Evolutionary conservation across 2,113 vertebrate species (phyloP), one percentile per base, ranked within the genome.

Genomic region (Pedetes capensis): DNA sequence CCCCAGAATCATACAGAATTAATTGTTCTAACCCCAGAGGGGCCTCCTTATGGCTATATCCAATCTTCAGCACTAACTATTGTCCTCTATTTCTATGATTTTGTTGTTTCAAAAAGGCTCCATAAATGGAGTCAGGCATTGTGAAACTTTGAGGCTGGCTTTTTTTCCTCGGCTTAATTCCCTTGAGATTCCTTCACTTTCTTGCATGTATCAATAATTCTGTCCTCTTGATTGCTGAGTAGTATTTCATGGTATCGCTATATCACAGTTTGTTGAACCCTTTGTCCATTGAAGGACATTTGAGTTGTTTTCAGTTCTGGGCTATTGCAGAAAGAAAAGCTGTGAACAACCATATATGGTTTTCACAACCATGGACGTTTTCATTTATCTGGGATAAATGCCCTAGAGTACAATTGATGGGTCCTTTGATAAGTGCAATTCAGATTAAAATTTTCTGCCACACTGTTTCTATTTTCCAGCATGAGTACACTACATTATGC

Each of bases 51-150:
- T 0, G 25, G 11, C 55, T 34, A 3, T 18, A 1, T 22, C 61
- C 59, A 37, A 0, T n/a, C n/a, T 59, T 32, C 20, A 0, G 0
- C 68, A 9, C 8, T 6, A 59, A 51, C n/a, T 51, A 9, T 4
- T n/a, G 8, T 20, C 47, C 47, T 51, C 57, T 23, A 3, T 51
- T 59, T 34, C 37, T 39, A 0, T 44, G 53, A 44, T 27, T 34
- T 51, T 82, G 68, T 80, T 59, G 47, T 47, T 92, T 92, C 18
- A 42, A 22, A 89, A 63, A 7, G 25, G 3, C 49, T 44, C 53
- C 7, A 3, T 59, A 49, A 51, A 9, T 47, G 49, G n/a, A n/a
- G 8, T 61, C 37, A 2, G 27, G 20, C 29, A 29, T 55, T 32
- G 64, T 81, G n/a, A n/a, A n/a, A n/a, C n/a, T 47, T 4, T 49